Base-by-base conservation (phyloP, 2,113 vertebrate genomes). In the Campylomormyrus numenius region DNA sequence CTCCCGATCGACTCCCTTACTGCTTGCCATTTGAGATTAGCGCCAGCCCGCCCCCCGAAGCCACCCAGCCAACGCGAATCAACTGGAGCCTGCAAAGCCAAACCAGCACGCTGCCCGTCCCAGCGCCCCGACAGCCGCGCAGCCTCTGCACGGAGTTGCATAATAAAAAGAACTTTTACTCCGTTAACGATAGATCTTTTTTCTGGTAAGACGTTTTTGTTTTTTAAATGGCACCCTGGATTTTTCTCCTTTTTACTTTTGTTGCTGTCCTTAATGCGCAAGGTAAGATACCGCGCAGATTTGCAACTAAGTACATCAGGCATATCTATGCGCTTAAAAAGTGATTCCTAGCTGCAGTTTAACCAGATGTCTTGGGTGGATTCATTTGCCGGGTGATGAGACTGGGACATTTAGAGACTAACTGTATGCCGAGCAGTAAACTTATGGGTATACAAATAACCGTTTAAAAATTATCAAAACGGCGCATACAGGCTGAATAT, bases 241-340 rank as follows among this genome's bases (percentile, higher is more conserved):
- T 90, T 3, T 31, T 93, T 80, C 90, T 96, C 74, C 92, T 96
- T 50, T 92, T 94, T 92, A 92, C 93, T 88, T 87, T 96, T 85
- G 89, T 93, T 92, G 95, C 94, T 90, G 62, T 92, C 62, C 93
- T 95, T 46, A 92, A 91, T 24, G 93, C 90, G 8, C 95, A 96
- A 95, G 95, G 96, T 96, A 95, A 95, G 95, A 91, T 84, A 92
- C 90, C 91, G 5, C 19, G 24, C 7, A 2, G 10, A 52, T 27
- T 80, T 27, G 80, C 45, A 85, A 48, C 27, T 17, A 52, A 45
- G 6, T 80, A n/a, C 15, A 42, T 35, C n/a, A 13, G 24, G 42
- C 5, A 49, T 45, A 74, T 17, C 10, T 35, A 39, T 74, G 31
- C 70, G 70, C 13, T 74, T 74, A 31, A 24, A 50, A 70, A 27